Evolutionary conservation across 2,888 invertebrate genomes (phyloP).

Genomic region (Leptinotarsa peninsularis): DNA sequence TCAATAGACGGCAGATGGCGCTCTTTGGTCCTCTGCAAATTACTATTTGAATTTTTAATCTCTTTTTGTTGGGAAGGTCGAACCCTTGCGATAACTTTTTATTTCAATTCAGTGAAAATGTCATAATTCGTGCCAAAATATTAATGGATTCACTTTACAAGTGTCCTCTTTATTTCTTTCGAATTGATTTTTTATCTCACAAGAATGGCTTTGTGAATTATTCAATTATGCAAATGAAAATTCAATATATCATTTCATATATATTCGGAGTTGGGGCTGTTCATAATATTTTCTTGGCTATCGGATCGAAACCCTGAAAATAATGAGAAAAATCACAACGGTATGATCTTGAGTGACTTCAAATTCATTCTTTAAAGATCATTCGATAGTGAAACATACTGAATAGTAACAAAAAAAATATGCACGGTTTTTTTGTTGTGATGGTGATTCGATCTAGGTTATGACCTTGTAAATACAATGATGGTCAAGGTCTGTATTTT

Average conservation of each 20-base stretch:
- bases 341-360: too few relatives aligned
- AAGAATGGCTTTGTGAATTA: neutral
- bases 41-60: slow-evolving; percentile 53
- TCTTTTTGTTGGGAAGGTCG: slow-evolving; percentile 45
- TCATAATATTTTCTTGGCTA: too few relatives aligned
- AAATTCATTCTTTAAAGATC: too few relatives aligned
- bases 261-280: too few relatives aligned
- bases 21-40: slow-evolving; percentile 45
- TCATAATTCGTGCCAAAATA: slow-evolving; percentile 28
- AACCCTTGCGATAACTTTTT: slow-evolving; percentile 26
- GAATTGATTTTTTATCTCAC: neutral
- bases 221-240: neutral
- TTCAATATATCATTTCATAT: neutral
- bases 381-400: too few relatives aligned
- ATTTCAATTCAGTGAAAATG: slow-evolving; percentile 17
- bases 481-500: too few relatives aligned
- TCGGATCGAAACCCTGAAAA: too few relatives aligned
- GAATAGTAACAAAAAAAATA: too few relatives aligned
- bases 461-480: too few relatives aligned
- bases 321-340: too few relatives aligned
- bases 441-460: too few relatives aligned
- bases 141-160: neutral
- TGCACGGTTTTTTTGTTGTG: too few relatives aligned
- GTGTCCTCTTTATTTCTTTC: neutral
- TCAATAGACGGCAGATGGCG: slow-evolving; percentile 51